Percentiles rank a stretch among this genome's conserved stretches.
Conservation (phyloP, 2,888 invertebrate genomes). For the Sinhomidia bicolor region DNA sequence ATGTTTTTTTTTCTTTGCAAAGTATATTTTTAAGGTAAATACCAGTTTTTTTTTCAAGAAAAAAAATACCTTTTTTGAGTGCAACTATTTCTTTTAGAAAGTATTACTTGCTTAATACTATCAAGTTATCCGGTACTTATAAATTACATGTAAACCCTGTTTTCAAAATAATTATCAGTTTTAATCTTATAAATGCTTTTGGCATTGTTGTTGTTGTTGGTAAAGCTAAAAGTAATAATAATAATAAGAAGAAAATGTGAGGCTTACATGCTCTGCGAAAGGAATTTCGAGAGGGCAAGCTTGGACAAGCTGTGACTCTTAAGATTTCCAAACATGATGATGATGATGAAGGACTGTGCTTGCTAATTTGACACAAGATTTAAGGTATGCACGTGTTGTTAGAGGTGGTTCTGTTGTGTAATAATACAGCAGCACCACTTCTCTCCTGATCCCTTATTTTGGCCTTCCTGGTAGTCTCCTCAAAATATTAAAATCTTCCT, state of each 20-base stretch:
- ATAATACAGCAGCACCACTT: neutral
- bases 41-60: too few species aligned
- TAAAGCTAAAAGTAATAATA: neutral
- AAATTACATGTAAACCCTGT: too few species aligned
- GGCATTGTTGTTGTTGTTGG: too few species aligned
- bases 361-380: conserved; percentile 23
- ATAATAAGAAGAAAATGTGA: too few species aligned
- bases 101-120: too few species aligned
- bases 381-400: conserved; percentile 9
- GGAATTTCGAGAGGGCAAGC: conserved; percentile 88
- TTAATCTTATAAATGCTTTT: too few species aligned
- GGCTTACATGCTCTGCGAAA: conserved; percentile 90
- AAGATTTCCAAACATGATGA: conserved; percentile 88
- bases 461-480: neutral
- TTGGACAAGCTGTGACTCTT: conserved; percentile 89
- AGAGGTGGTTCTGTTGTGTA: neutral
- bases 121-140: too few species aligned
- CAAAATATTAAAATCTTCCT: neutral
- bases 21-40: too few species aligned
- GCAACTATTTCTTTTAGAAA: too few species aligned
- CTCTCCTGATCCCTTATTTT: neutral
- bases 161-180: too few species aligned
- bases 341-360: conserved; percentile 82
- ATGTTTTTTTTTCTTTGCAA: neutral
- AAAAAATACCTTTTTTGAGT: too few species aligned